These are phyloP conservation scores for Anarrhichthys ocellatus DNA, from an alignment of 2,113 vertebrate species.

Conservation along the genomic window DNA sequence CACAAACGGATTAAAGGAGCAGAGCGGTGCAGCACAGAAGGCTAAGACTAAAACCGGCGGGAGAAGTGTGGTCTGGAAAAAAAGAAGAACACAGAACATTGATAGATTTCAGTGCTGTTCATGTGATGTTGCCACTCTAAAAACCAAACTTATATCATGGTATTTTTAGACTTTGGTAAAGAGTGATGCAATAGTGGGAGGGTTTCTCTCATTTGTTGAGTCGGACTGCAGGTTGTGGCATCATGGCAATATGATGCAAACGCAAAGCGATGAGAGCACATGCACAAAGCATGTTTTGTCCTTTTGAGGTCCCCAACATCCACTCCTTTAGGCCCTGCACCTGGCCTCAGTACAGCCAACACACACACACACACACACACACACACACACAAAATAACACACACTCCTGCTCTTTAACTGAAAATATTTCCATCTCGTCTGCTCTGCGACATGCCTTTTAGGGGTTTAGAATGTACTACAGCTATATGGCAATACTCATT, in stretches of 20 bases:
- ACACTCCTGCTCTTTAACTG: constrained; percentile 12
- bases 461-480: constrained; percentile 19
- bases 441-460: not conserved
- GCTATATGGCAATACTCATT: not conserved
- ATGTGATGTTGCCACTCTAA: not conserved
- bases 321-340: constrained; percentile 10
- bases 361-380: not conserved
- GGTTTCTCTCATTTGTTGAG: constrained; percentile 29
- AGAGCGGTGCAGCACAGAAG: not conserved
- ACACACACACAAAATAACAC: not conserved
- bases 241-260: constrained; percentile 6
- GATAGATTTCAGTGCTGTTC: not conserved
- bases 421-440: not conserved
- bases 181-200: not conserved
- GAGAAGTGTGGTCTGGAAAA: not conserved
- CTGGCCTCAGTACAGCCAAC: not conserved
- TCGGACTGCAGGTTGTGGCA: not conserved
- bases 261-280: constrained; percentile 15
- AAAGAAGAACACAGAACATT: not conserved
- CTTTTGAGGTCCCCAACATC: not conserved
- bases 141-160: not conserved
- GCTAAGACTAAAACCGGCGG: not conserved
- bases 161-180: not conserved
- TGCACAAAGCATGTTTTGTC: not conserved
- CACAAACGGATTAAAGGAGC: not conserved